A percentile compares a stretch with the other conserved stretches of the same genome.
These are phyloP conservation scores for Microtus agrestis DNA, from an alignment of 2,797 vertebrate genomes.

Conservation along the genomic window DNA sequence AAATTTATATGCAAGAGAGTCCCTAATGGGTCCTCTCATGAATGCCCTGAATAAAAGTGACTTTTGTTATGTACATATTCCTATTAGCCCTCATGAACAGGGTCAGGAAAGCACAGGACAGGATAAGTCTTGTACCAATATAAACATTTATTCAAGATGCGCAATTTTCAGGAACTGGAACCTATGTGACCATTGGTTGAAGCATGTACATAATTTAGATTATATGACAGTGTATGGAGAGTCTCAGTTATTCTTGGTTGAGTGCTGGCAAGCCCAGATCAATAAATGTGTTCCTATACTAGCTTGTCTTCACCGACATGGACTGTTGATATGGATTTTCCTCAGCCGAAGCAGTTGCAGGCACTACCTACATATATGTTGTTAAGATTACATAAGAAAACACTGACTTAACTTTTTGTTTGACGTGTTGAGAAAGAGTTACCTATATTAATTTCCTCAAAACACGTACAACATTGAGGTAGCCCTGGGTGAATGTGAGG, in stretches of 20 bases:
- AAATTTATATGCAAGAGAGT: constrained; percentile 33
- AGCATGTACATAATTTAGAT: background rate
- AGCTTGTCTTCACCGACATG: accelerated
- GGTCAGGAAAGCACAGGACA: background rate
- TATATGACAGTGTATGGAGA: background rate
- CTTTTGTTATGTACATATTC: background rate
- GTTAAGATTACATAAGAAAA: background rate
- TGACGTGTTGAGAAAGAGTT: background rate
- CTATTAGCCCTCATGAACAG: background rate
- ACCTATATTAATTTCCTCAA: background rate
- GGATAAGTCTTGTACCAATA: no score
- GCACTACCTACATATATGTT: background rate
- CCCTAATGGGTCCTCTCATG: constrained; percentile 20
- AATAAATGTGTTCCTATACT: accelerated
- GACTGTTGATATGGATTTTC: background rate
- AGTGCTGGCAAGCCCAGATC: background rate
- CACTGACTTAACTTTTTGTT: background rate
- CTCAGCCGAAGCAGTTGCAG: background rate
- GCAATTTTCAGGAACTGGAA: background rate
- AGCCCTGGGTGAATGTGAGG: background rate
- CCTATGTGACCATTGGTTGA: background rate
- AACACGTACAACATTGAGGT: background rate
- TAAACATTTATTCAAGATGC: background rate
- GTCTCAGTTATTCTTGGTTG: background rate
- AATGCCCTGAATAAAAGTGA: constrained; percentile 10